A percentile compares a stretch with the other conserved stretches of the same genome.
Evolutionary conservation across 1,140 invertebrate genomes (phyloP).

Genomic region (Drosophila grimshawi): DNA sequence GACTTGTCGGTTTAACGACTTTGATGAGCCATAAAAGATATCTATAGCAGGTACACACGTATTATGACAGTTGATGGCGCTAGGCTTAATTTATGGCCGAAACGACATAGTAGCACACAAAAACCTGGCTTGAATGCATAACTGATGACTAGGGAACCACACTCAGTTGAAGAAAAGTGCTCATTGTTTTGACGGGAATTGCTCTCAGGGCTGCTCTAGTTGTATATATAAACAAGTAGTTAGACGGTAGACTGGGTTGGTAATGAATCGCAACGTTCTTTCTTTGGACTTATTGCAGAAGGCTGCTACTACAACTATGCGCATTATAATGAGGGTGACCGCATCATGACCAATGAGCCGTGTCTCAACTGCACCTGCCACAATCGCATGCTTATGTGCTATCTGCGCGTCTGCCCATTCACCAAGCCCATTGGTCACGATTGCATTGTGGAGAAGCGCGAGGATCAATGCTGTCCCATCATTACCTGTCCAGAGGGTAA

Average conservation of each 20-base stretch:
- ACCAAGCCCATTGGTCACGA: conserved; percentile 96
- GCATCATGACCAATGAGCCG: conserved; percentile 96
- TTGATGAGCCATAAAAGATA: conserved; percentile 74
- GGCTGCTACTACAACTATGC: conserved; percentile 98
- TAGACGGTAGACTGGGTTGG: conserved; percentile 6
- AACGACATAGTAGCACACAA: conserved; percentile 65
- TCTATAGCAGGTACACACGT: conserved; percentile 54
- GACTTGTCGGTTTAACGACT: conserved; percentile 65
- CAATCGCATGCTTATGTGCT: conserved; percentile 97
- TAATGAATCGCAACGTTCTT: conserved; percentile 47
- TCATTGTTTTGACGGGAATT: conserved; percentile 52
- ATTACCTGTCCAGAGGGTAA: conserved; percentile 96
- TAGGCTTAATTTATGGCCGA: conserved; percentile 66
- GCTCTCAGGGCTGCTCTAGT: conserved; percentile 65
- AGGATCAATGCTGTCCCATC: conserved; percentile 96
- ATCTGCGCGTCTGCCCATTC: conserved; percentile 96
- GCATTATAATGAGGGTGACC: conserved; percentile 95
- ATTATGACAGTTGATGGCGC: conserved; percentile 74
- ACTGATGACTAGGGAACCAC: conserved; percentile 42
- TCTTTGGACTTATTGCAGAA: conserved; percentile 71
- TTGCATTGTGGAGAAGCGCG: conserved; percentile 94
- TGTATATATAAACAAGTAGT: conserved; percentile 13
- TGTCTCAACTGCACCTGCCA: conserved; percentile 98
- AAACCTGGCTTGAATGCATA: conserved; percentile 55
- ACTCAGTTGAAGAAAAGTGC: not conserved